Evolutionary conservation across 2,888 invertebrate species (phyloP), one percentile per base, ranked within the genome.

Genomic region (Gari tellinella): DNA sequence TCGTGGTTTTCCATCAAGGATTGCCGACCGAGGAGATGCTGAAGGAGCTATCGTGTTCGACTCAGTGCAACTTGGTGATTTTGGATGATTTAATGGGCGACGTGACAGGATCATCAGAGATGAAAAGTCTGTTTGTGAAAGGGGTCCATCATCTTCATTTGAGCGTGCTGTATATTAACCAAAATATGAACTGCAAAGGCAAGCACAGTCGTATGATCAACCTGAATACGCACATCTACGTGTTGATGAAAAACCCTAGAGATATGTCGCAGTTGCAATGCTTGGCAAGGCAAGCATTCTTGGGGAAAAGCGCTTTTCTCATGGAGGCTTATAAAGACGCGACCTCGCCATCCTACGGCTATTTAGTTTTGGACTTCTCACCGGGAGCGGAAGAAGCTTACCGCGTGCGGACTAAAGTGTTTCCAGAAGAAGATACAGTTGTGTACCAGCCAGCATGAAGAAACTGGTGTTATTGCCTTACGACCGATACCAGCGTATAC

Each of bases 161-260:
- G 25, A 64, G 25, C 23, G 37, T 58, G 7, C 25, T 70, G 26
- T 70, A 57, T 31, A 41, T 70, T n/a, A 64, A 64, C 26, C 64
- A 70, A 55, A 70, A 70, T 53, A 12, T 58, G 19, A 64, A 60
- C 45, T 58, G 57, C 19, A 57, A 55, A 46, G 68, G 68, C 19
- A 62, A 51, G 31, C 51, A 48, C 26, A 38, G 48, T 48, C 43
- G 61, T 15, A 68, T 51, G 31, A 68, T 68, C 38, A 52, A 60
- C 23, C 48, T 69, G 19, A 63, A 63, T 25, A 70, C 64, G 10
- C 56, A 56, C 41, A 53, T 63, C 21, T 53, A 49, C 17, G 58
- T 72, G 38, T 40, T 67, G 37, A 72, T 62, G 72, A 72, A 49
- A 43, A 65, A 65, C 41, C 55, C 52, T 21, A 56, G 69, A 37